Conservation (phyloP, 2,113 vertebrate genomes). For the Dipodomys ordii region DNA sequence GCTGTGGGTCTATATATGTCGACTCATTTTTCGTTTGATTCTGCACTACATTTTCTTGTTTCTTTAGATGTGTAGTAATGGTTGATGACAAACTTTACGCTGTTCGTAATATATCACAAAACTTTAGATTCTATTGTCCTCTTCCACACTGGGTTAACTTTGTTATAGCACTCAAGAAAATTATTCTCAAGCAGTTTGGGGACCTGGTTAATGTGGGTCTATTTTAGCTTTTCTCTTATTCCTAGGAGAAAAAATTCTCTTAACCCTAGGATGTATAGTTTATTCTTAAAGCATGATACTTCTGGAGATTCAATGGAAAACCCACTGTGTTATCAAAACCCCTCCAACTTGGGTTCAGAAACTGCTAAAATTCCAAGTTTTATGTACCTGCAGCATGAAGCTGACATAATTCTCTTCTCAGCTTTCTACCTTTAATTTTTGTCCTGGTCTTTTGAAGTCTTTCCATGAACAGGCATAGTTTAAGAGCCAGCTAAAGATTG, state of each 20-base stretch:
- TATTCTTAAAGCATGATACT: neutral
- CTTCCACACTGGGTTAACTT: neutral
- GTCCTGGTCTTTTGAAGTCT: neutral
- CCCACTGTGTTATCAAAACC: neutral
- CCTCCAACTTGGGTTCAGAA: neutral
- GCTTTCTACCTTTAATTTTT: neutral
- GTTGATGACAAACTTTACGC: neutral
- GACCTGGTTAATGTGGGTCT: neutral
- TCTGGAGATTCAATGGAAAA: neutral
- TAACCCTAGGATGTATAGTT: neutral
- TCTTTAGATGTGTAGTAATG: neutral
- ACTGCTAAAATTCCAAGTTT: neutral
- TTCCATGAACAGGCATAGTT: neutral
- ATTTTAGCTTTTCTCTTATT: neutral
- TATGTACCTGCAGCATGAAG: neutral
- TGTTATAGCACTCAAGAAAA: neutral
- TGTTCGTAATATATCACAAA: neutral
- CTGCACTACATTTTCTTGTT: neutral
- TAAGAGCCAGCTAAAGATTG: neutral
- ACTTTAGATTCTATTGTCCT: constrained; percentile 10
- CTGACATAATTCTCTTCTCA: neutral
- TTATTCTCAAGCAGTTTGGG: neutral
- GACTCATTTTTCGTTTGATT: constrained; percentile 22
- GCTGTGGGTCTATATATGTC: neutral
- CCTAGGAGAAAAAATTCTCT: neutral